phyloP scores from a whole-genome alignment of 2,113 vertebrate species.

The Pseudopipra pipra region DNA sequence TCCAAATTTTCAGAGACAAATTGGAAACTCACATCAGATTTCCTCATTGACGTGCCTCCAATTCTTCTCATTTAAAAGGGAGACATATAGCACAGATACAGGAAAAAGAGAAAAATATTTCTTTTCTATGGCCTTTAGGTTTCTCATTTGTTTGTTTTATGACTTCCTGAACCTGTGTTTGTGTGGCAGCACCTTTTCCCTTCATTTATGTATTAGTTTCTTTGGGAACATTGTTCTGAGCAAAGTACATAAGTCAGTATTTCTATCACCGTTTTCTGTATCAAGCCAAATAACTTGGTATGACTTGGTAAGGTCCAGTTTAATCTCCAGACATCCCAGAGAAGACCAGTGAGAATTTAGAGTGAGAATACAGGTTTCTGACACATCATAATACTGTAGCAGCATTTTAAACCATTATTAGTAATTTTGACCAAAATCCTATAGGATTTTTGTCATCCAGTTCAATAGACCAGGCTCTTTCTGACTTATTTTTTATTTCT shows the following conservation, averaged over 20 bases:
- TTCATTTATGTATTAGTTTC: neutral
- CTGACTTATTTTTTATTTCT: neutral
- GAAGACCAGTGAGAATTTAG: neutral
- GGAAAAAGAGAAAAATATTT: neutral
- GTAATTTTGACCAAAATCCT: neutral
- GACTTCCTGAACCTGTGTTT: neutral
- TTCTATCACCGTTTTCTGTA: neutral
- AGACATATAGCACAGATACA: fast-evolving
- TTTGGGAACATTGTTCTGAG: neutral
- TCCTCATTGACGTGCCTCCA: neutral
- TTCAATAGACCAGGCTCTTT: neutral
- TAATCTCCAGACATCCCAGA: neutral
- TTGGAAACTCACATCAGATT: neutral
- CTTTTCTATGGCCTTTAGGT: neutral
- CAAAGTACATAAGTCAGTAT: neutral
- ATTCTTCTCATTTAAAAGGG: neutral
- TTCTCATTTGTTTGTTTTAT: neutral
- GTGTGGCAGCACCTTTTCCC: neutral
- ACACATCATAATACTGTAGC: neutral
- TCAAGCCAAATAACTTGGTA: neutral
- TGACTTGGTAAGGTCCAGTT: neutral
- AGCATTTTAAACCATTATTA: neutral
- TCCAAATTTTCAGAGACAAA: neutral
- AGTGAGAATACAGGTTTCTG: neutral
- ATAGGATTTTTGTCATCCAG: neutral